These are phyloP conservation scores for Pterocles orientalis DNA, from an alignment of 2,113 vertebrate genomes.

Conservation along the genomic window DNA sequence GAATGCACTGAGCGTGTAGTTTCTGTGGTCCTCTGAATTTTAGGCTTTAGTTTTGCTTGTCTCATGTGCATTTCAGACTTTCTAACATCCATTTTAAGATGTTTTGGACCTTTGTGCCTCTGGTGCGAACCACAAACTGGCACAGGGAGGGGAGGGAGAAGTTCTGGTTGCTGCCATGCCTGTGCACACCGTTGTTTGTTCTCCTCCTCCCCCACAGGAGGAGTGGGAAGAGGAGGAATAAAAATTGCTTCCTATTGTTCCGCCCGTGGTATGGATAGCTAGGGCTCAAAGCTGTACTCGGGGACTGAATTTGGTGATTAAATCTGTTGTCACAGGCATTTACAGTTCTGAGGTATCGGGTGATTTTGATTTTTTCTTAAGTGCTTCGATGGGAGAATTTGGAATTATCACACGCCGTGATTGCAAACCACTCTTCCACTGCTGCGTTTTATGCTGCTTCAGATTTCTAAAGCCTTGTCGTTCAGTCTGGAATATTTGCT, in stretches of 20 bases:
- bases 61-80: background rate
- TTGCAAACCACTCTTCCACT: background rate
- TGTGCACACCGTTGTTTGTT: background rate
- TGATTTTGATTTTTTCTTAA: background rate
- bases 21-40: background rate
- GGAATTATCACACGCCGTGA: background rate
- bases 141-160: background rate
- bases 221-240: background rate
- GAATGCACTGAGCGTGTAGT: background rate
- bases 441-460: background rate
- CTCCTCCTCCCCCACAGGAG: background rate
- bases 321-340: background rate
- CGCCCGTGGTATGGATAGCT: background rate
- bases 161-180: background rate
- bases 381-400: background rate
- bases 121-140: fast-evolving
- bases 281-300: background rate
- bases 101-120: background rate
- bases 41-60: background rate
- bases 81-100: fast-evolving
- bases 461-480: background rate
- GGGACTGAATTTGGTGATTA: background rate
- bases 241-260: slow-evolving; percentile 5
- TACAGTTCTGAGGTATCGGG: background rate
- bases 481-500: background rate